Percentiles rank a stretch among this genome's conserved stretches.
Conservation (phyloP, 2,888 invertebrate genomes). For the Eilema sororculum region DNA sequence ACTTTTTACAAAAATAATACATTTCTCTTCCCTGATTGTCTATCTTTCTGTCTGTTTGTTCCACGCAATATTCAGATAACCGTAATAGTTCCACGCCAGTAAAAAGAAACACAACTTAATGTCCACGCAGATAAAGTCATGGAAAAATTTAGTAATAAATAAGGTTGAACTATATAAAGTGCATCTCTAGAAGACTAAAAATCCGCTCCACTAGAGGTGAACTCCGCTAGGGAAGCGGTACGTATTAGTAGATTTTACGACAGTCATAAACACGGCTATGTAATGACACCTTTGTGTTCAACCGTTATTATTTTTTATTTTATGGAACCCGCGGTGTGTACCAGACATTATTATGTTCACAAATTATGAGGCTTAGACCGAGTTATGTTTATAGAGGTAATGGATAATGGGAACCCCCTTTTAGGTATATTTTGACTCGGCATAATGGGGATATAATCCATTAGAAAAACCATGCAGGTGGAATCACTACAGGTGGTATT, state of each 20-base stretch:
- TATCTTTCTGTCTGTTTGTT: too few species aligned
- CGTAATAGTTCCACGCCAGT: too few species aligned
- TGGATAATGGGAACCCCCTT: neutral
- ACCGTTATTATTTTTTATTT: conserved; percentile 32
- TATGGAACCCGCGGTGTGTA: neutral
- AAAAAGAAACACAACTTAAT: too few species aligned
- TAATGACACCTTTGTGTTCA: conserved; percentile 42
- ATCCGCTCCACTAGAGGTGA: neutral
- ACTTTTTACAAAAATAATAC: too few species aligned
- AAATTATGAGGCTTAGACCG: conserved; percentile 8
- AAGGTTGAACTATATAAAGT: neutral
- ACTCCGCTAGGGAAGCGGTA: neutral
- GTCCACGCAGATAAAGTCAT: too few species aligned
- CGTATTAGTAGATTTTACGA: conserved; percentile 52
- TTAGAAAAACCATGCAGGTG: neutral
- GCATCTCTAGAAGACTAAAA: neutral
- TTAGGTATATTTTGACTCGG: neutral
- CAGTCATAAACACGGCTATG: conserved; percentile 48
- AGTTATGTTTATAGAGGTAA: conserved; percentile 11
- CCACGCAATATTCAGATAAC: too few species aligned
- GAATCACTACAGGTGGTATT: neutral
- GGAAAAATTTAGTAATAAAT: neutral
- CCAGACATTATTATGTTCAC: conserved; percentile 8
- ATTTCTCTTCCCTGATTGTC: too few species aligned
- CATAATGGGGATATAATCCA: neutral